Conservation (phyloP, 2,888 invertebrate species). For the Elysia crispata region DNA sequence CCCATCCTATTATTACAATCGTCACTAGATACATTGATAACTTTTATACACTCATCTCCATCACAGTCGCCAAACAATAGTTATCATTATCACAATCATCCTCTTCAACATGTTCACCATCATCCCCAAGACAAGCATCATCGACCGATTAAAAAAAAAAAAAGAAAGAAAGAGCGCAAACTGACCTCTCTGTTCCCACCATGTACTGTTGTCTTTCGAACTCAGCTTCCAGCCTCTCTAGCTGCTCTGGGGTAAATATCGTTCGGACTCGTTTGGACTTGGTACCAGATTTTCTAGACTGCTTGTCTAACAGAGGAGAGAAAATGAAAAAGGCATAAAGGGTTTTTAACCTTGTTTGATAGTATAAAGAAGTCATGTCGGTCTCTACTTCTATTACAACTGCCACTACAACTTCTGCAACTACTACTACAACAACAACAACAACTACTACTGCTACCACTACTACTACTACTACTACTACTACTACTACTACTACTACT, state of each 20-base stretch:
- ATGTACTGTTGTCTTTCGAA: conserved; percentile 98
- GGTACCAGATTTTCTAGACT: conserved; percentile 71
- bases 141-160: background rate
- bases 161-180: no score
- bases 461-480: conserved; percentile 28
- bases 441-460: conserved; percentile 20
- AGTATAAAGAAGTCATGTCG: no score
- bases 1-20: no score
- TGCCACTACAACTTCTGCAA: no score
- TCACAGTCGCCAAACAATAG: no score
- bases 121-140: background rate
- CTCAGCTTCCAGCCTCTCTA: conserved; percentile 94
- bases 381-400: no score
- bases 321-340: background rate
- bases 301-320: conserved; percentile 52
- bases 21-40: no score
- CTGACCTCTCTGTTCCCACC: conserved; percentile 91
- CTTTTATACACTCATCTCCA: no score
- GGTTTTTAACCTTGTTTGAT: no score
- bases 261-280: conserved; percentile 94
- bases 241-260: conserved; percentile 96
- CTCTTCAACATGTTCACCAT: background rate
- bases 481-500: conserved; percentile 13
- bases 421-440: no score
- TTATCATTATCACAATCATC: no score